These are phyloP conservation scores for Semaprochilodus insignis DNA, from an alignment of 2,797 vertebrate species.

Conservation along the genomic window DNA sequence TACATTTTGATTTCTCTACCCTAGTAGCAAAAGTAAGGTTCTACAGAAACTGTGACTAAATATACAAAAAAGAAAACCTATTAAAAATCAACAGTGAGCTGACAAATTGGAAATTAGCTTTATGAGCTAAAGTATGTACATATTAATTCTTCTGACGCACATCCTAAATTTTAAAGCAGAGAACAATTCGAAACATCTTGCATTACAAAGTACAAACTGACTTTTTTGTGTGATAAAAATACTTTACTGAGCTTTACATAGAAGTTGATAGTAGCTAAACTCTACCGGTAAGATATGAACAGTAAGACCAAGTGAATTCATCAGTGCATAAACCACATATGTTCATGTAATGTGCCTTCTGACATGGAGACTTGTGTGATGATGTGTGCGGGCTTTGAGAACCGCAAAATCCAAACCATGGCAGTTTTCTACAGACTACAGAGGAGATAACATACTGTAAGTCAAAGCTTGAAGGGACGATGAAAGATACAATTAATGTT, in stretches of 20 bases:
- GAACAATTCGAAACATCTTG: slow-evolving; percentile 68
- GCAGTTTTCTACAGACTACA: slow-evolving; percentile 36
- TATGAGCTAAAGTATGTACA: slow-evolving; percentile 60
- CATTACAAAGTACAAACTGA: slow-evolving; percentile 73
- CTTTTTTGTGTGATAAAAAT: slow-evolving; percentile 58
- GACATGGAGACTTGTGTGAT: slow-evolving; percentile 39
- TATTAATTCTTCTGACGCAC: slow-evolving; percentile 66
- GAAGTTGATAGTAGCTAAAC: slow-evolving; percentile 60
- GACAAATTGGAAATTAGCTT: slow-evolving; percentile 31
- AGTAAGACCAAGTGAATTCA: slow-evolving; percentile 52
- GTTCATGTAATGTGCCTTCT: slow-evolving; percentile 45
- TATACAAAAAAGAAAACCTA: slow-evolving; percentile 39
- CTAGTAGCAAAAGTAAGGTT: slow-evolving; percentile 49
- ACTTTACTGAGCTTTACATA: slow-evolving; percentile 56
- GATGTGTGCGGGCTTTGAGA: slow-evolving; percentile 36
- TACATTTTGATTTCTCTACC: slow-evolving; percentile 14
- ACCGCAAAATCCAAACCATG: slow-evolving; percentile 21
- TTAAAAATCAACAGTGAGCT: slow-evolving; percentile 26
- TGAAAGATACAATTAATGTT: slow-evolving; percentile 6
- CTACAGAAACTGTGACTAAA: slow-evolving; percentile 36
- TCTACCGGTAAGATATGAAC: slow-evolving; percentile 56
- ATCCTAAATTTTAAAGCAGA: slow-evolving; percentile 60
- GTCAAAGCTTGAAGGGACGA: not conserved
- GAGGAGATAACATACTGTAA: slow-evolving; percentile 4
- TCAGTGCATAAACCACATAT: slow-evolving; percentile 50